A percentile compares a stretch with the other conserved stretches of the same genome.
These are phyloP conservation scores for Saccostrea glomerata DNA, from an alignment of 1,140 invertebrate genomes.

Conservation along the genomic window DNA sequence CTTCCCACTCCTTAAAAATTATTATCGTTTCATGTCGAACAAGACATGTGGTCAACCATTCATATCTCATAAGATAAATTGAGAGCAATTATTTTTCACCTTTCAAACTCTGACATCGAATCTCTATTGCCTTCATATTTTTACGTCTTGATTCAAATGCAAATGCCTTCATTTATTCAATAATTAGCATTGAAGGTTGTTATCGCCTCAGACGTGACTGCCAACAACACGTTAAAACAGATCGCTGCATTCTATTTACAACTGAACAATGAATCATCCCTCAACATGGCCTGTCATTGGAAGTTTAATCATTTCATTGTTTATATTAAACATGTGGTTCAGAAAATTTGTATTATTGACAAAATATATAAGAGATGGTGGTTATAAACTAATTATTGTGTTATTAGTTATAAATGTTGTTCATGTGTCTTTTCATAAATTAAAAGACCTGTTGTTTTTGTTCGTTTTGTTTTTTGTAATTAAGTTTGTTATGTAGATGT, in stretches of 20 bases:
- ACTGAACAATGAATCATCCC: not conserved
- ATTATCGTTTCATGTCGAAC: constrained; percentile 28
- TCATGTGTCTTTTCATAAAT: not conserved
- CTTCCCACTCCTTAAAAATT: constrained; percentile 22
- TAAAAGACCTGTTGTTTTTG: not conserved
- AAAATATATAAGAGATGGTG: not conserved
- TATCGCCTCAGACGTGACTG: constrained; percentile 6
- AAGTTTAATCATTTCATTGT: constrained; percentile 26
- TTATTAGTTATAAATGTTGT: not conserved
- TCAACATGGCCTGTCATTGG: not conserved
- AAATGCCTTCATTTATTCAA: constrained; percentile 21
- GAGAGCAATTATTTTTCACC: constrained; percentile 34
- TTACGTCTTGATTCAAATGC: constrained; percentile 27
- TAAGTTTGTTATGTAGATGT: no score
- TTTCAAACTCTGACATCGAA: constrained; percentile 22
- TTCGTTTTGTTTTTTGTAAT: not conserved
- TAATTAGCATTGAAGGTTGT: constrained; percentile 34
- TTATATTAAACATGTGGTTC: not conserved
- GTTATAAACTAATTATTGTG: not conserved
- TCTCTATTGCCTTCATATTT: not conserved
- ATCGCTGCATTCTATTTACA: constrained; percentile 19
- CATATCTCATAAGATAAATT: not conserved
- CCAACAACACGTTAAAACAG: not conserved
- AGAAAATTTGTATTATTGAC: not conserved
- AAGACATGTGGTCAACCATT: constrained; percentile 16